Evolutionary conservation across 92 coral and sea anemone genomes (phyloP), one percentile per base, ranked within the genome.

Genomic region (Epizoanthus ramosus): DNA sequence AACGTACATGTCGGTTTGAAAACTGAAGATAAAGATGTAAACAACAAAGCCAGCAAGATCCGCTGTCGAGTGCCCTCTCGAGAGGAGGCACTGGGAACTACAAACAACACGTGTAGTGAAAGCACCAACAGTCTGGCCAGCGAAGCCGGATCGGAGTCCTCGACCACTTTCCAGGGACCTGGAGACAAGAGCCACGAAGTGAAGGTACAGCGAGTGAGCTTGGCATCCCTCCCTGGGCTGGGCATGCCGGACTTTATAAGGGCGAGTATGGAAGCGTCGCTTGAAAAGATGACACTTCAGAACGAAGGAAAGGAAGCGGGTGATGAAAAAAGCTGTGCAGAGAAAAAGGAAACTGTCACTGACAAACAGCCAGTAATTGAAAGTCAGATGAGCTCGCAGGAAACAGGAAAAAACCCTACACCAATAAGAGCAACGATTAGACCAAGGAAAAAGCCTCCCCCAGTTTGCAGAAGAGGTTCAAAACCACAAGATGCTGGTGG

Each of bases 111-210:
- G 41, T 74, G 79, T 43, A 76, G 68, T 76, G 17, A 58, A 21
- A 58, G 81, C 63, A 60, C 59, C 18, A 63, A 60, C 41, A 77
- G 82, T 23, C 15, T 74, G 65, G 79, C 79, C 21, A 77, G 82
- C 21, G 82, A 77, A 58, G 60, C 82, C 25, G 82, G 71, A 19
- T 77, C 82, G 3, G 82, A 77, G 58, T 60, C 58, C 23, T 77
- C 82, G 21, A 43, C 82, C 21, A 63, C 57, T 14, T 77, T 77
- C 69, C 52, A 77, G 41, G 82, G 82, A 8, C 82, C 82, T 60
- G 82, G 82, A 41, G 82, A 77, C 16, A 77, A 77, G 82, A 59
- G 39, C 21, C 82, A 77, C 24, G 82, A 77, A 15, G 71, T 77
- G 59, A 77, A 35, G 57, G 82, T 77, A 21, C 70, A 61, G 50